Conservation (phyloP, 1,140 invertebrate species). For the Lerema accius region DNA sequence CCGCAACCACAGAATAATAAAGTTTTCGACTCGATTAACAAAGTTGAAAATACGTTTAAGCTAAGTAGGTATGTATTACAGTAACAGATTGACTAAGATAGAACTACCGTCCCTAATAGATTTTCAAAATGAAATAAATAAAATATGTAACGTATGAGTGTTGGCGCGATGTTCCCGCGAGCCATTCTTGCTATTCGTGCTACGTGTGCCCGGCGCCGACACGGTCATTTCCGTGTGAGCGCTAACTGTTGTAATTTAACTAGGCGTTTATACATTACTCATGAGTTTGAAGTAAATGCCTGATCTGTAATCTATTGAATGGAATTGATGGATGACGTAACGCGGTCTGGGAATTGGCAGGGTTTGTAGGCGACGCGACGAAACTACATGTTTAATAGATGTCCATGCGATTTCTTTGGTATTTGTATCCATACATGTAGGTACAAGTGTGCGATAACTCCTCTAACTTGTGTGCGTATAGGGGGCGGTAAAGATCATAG, state of each 20-base stretch:
- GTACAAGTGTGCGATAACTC: no score
- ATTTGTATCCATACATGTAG: no score
- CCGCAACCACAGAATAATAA: no score
- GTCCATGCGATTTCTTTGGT: neutral
- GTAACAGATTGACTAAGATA: no score
- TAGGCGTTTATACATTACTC: slow-evolving; percentile 32
- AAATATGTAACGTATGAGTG: slow-evolving; percentile 13
- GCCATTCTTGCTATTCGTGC: slow-evolving; percentile 18
- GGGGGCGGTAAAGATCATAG: no score
- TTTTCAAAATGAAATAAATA: slow-evolving; percentile 9
- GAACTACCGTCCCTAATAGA: no score
- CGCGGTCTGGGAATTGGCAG: slow-evolving; percentile 11
- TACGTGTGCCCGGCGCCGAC: slow-evolving; percentile 21
- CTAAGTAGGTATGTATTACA: no score
- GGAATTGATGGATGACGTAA: slow-evolving; percentile 26
- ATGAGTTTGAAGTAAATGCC: slow-evolving; percentile 27
- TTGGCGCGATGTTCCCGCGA: neutral
- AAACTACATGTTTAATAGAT: slow-evolving; percentile 14
- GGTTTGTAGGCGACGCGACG: slow-evolving; percentile 8
- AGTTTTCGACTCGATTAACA: no score
- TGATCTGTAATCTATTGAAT: slow-evolving; percentile 23
- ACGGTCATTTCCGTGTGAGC: slow-evolving; percentile 32
- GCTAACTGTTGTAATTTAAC: slow-evolving; percentile 46
- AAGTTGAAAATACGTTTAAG: no score
- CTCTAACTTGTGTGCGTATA: no score